phyloP scores from a whole-genome alignment of 1,140 invertebrate genomes.

The Anoplolepis gracilipes region DNA sequence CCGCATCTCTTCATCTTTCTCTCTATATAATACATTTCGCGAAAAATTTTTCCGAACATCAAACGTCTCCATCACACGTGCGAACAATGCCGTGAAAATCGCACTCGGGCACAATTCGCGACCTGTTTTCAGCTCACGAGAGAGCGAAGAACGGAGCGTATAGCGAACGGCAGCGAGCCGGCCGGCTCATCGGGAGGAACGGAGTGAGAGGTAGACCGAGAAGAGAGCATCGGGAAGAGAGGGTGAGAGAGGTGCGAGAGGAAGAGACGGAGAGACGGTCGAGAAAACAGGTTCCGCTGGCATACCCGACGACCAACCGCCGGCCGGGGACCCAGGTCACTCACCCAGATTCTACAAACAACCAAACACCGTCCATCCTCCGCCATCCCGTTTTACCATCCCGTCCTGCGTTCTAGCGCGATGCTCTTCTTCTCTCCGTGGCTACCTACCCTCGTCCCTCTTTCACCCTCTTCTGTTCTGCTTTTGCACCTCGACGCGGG shows the following conservation, averaged over 20 bases:
- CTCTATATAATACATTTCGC: not conserved
- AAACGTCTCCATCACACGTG: constrained; percentile 46
- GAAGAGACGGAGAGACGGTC: constrained; percentile 67
- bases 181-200: constrained; percentile 54
- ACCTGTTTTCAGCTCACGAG: constrained; percentile 62
- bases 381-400: constrained; percentile 35
- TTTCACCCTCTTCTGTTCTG: not conserved
- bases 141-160: constrained; percentile 60
- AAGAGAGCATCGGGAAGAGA: constrained; percentile 34
- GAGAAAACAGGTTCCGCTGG: constrained; percentile 75
- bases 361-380: constrained; percentile 77
- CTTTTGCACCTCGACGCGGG: constrained; percentile 26
- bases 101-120: constrained; percentile 48
- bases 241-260: not conserved
- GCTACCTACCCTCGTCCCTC: not conserved
- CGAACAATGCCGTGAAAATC: constrained; percentile 63
- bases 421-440: not conserved
- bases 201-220: constrained; percentile 45
- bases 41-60: constrained; percentile 27
- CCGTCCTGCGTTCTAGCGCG: constrained; percentile 16
- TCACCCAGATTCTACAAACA: constrained; percentile 84
- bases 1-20: not conserved
- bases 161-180: constrained; percentile 37
- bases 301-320: constrained; percentile 73
- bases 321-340: constrained; percentile 79